Conservation (phyloP, 2,888 invertebrate species). For the Caenorhabditis sp. region DNA sequence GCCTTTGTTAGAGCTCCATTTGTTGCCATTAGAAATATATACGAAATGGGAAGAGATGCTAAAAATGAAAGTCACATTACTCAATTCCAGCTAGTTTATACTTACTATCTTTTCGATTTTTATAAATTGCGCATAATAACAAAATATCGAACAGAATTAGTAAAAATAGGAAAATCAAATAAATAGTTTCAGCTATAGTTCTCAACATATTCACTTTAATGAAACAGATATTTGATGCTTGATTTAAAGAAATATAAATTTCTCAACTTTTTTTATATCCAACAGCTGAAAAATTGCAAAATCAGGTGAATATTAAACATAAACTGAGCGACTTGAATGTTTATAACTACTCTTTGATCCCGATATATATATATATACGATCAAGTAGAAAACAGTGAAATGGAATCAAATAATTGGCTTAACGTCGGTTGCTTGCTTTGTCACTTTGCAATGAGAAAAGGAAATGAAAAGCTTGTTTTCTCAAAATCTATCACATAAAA, state of each 20-base stretch:
- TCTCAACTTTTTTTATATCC: background rate
- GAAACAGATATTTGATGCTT: background rate
- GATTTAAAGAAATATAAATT: no score
- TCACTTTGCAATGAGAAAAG: no score
- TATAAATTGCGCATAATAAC: background rate
- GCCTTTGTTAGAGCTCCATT: background rate
- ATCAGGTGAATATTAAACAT: background rate
- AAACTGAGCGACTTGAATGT: no score
- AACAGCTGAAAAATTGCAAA: no score
- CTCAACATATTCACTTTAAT: background rate
- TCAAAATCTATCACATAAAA: no score
- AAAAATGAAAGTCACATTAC: background rate
- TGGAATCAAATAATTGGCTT: no score
- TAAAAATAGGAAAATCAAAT: background rate
- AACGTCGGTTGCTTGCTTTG: no score
- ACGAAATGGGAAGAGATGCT: background rate
- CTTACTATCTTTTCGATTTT: background rate
- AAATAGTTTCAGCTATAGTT: background rate
- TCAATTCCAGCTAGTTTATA: no score
- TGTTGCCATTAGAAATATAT: background rate
- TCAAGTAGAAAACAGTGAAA: no score
- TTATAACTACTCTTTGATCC: no score
- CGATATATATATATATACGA: no score
- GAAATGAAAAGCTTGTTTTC: no score
- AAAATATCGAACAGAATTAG: background rate